These are phyloP conservation scores for Pagrus major DNA, from an alignment of 2,113 vertebrate genomes.

Conservation along the genomic window DNA sequence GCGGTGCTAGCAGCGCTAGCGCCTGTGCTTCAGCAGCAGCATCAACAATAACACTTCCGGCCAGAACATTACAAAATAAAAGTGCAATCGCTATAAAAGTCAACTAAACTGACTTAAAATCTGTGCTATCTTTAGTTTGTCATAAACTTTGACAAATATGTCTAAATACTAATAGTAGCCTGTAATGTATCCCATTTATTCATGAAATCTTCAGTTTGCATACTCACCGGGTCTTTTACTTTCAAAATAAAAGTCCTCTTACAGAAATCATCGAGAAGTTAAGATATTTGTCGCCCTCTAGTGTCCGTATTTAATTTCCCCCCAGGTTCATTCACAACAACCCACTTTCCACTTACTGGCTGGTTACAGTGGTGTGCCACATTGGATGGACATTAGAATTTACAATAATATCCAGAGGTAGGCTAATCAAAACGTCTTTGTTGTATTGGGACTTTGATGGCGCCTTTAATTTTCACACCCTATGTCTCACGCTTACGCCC, in stretches of 20 bases:
- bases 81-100: background rate
- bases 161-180: background rate
- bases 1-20: conserved; percentile 25
- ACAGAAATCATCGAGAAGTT: background rate
- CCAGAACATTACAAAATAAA: conserved; percentile 18
- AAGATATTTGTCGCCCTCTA: conserved; percentile 20
- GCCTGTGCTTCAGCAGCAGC: background rate
- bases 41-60: conserved; percentile 47
- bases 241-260: conserved; percentile 20
- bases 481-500: too few species aligned
- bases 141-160: background rate
- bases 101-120: background rate
- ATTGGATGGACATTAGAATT: too few species aligned
- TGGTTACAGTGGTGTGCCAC: too few species aligned
- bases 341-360: background rate
- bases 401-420: background rate
- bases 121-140: background rate
- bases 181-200: background rate
- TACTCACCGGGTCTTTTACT: background rate
- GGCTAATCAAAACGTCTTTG: too few species aligned
- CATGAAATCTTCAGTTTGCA: background rate
- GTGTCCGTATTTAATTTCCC: background rate
- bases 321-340: background rate
- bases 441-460: background rate
- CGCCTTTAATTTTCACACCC: too few species aligned